phyloP scores from a whole-genome alignment of 2,888 invertebrate species.

The Clanis bilineata region DNA sequence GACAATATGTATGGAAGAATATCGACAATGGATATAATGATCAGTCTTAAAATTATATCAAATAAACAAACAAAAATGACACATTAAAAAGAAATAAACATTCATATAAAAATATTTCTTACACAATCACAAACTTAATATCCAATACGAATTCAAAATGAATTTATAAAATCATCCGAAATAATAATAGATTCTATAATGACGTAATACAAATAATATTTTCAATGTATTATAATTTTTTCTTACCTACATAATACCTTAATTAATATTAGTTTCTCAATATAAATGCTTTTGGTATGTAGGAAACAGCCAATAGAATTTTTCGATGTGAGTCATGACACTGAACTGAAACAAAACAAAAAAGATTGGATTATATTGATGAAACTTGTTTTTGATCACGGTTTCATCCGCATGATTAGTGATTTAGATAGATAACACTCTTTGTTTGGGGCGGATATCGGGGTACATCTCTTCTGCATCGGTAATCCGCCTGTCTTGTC shows the following conservation, averaged over 20 bases:
- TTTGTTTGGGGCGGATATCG: too few species aligned
- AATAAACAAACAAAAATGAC: conserved; percentile 14
- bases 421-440: too few species aligned
- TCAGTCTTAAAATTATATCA: conserved; percentile 46
- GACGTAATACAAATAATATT: conserved; percentile 18
- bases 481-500: too few species aligned
- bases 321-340: conserved; percentile 30
- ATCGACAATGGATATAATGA: conserved; percentile 39
- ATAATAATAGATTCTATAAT: conserved; percentile 8
- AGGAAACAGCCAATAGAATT: conserved; percentile 38
- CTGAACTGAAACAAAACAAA: conserved; percentile 35
- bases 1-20: conserved; percentile 41
- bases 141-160: not conserved
- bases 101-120: not conserved
- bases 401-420: too few species aligned
- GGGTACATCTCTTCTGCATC: too few species aligned
- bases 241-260: conserved; percentile 14
- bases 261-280: conserved; percentile 30
- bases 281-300: conserved; percentile 44
- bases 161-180: not conserved
- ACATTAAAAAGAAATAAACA: not conserved
- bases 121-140: conserved; percentile 4
- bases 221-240: conserved; percentile 22
- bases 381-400: too few species aligned
- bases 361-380: not conserved